phyloP scores from a whole-genome alignment of 2,797 vertebrate genomes.

The Acanthurus leucopareius region DNA sequence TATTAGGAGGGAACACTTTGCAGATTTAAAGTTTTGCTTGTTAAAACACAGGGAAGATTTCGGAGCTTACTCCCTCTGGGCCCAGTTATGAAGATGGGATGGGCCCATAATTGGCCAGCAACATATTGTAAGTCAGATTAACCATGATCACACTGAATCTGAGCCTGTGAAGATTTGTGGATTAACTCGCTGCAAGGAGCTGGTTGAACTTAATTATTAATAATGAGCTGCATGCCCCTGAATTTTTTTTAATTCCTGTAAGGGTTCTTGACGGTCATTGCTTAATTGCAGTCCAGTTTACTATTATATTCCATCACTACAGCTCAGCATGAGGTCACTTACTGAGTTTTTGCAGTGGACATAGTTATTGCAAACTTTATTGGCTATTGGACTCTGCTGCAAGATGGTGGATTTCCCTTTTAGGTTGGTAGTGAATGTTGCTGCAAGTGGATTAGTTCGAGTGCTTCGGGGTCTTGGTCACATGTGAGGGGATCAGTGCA shows the following conservation, averaged over 20 bases:
- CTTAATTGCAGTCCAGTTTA: slow-evolving; percentile 28
- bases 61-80: slow-evolving; percentile 41
- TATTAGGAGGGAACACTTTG: slow-evolving; percentile 41
- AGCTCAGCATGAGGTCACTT: slow-evolving; percentile 18
- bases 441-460: not conserved
- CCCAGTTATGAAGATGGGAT: slow-evolving; percentile 38
- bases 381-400: not conserved
- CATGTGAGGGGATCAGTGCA: not conserved
- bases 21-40: slow-evolving; percentile 59
- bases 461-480: not conserved
- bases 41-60: slow-evolving; percentile 59
- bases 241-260: slow-evolving; percentile 41
- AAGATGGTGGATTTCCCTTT: not conserved
- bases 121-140: slow-evolving; percentile 49
- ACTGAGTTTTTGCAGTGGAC: not conserved
- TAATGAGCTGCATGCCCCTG: slow-evolving; percentile 59
- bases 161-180: slow-evolving; percentile 48
- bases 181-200: slow-evolving; percentile 56
- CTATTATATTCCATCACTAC: slow-evolving; percentile 15
- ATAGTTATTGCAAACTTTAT: not conserved
- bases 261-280: slow-evolving; percentile 21
- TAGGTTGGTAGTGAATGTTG: not conserved
- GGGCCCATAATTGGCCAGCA: slow-evolving; percentile 57
- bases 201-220: slow-evolving; percentile 65
- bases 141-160: slow-evolving; percentile 36